phyloP scores from a whole-genome alignment of 1,140 invertebrate species.

The Riptortus pedestris region DNA sequence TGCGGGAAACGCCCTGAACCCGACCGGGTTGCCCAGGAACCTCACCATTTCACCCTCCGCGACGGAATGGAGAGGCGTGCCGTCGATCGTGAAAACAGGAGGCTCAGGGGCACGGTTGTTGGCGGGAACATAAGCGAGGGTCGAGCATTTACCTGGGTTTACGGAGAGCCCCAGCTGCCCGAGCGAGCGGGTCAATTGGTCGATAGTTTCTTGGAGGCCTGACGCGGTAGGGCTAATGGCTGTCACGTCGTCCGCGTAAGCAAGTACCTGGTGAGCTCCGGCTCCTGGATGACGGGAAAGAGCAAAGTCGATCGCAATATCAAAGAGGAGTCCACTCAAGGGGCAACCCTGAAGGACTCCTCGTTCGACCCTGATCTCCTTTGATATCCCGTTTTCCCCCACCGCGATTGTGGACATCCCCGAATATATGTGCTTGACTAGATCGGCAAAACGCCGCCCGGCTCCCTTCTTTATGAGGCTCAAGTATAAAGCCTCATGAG shows the following conservation, averaged over 20 bases:
- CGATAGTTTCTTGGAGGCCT: neutral
- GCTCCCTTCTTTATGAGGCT: slow-evolving; percentile 25
- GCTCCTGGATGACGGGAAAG: slow-evolving; percentile 15
- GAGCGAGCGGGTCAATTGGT: neutral
- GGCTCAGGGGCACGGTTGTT: neutral
- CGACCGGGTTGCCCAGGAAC: neutral
- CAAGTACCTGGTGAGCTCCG: neutral
- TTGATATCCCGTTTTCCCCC: slow-evolving; percentile 25
- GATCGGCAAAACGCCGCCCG: slow-evolving; percentile 6
- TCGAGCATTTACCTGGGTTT: neutral
- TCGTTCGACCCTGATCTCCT: slow-evolving; percentile 32
- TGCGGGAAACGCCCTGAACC: neutral
- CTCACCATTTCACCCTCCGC: neutral
- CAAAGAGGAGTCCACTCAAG: slow-evolving; percentile 37
- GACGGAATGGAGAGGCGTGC: neutral
- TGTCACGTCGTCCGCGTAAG: neutral
- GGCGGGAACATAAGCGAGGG: neutral
- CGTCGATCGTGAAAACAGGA: neutral
- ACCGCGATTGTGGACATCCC: neutral
- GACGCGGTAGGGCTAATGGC: neutral
- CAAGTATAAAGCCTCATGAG: slow-evolving; percentile 33
- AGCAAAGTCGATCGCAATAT: slow-evolving; percentile 36
- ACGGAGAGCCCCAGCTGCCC: neutral
- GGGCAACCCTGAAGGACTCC: slow-evolving; percentile 39
- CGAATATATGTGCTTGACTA: slow-evolving; percentile 28